phyloP scores from a whole-genome alignment of 2,888 invertebrate genomes.

The Oxyscelio sp. region DNA sequence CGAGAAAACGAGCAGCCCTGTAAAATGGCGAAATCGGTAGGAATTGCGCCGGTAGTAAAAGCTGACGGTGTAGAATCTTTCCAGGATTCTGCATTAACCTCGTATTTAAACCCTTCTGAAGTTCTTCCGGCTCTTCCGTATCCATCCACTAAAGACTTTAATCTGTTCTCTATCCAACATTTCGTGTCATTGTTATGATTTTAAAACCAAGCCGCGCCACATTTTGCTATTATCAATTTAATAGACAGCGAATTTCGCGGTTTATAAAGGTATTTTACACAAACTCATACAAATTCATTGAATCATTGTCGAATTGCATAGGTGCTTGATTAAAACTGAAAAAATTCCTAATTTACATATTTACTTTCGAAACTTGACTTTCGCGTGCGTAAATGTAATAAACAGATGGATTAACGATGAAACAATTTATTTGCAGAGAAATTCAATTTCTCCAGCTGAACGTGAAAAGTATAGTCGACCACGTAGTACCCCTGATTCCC shows the following conservation, averaged over 20 bases:
- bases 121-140: conserved; percentile 58
- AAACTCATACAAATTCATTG: conserved; percentile 23
- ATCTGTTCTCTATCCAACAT: conserved; percentile 65
- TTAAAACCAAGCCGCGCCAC: conserved; percentile 46
- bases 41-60: conserved; percentile 76
- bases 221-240: conserved; percentile 61
- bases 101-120: conserved; percentile 69
- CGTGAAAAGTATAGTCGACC: conserved; percentile 93
- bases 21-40: conserved; percentile 71
- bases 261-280: conserved; percentile 14
- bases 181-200: conserved; percentile 70
- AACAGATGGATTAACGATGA: not conserved
- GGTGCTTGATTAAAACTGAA: conserved; percentile 12
- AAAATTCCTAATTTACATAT: not conserved
- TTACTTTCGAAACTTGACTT: conserved; percentile 22
- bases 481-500: conserved; percentile 93
- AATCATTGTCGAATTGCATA: conserved; percentile 1
- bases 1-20: conserved; percentile 70
- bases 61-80: conserved; percentile 76
- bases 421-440: conserved; percentile 90
- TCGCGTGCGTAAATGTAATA: not conserved
- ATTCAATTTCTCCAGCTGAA: conserved; percentile 94
- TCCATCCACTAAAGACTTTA: conserved; percentile 70
- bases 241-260: conserved; percentile 36
- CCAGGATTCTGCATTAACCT: conserved; percentile 67